Evolutionary conservation across 2,797 vertebrate genomes (phyloP).

Genomic region (Melanitta fusca): DNA sequence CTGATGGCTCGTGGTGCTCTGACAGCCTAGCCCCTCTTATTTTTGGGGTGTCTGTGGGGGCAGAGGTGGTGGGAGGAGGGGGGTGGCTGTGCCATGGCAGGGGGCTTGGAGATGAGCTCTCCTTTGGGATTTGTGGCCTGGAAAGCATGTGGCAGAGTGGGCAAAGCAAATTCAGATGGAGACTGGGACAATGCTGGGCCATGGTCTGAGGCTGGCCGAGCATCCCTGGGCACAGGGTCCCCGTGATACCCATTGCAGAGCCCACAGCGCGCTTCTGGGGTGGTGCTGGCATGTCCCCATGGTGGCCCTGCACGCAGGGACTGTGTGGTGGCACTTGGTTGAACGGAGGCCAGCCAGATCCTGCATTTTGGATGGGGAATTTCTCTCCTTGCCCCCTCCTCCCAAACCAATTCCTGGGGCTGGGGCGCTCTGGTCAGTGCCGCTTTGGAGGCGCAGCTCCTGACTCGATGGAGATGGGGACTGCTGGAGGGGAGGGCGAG

Average conservation of each 20-base stretch:
- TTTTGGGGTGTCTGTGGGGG: not conserved
- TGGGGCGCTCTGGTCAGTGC: fast-evolving
- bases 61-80: too few species aligned
- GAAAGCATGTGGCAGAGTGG: fast-evolving
- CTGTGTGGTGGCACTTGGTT: not conserved
- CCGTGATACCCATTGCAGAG: not conserved
- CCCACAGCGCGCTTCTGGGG: too few species aligned
- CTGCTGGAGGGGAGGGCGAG: not conserved
- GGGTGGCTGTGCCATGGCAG: fast-evolving
- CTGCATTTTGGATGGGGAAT: not conserved
- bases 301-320: not conserved
- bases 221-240: fast-evolving
- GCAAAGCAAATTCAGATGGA: fast-evolving
- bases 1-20: not conserved
- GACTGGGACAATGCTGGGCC: fast-evolving
- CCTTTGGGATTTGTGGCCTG: not conserved
- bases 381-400: not conserved
- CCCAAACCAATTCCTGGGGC: not conserved
- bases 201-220: not conserved
- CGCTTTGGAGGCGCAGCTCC: not conserved
- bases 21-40: not conserved
- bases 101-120: not conserved
- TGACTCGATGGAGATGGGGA: not conserved
- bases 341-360: not conserved
- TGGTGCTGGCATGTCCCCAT: not conserved